Percentiles rank a stretch among this genome's conserved stretches.
These are phyloP conservation scores for Spinus olivaceus DNA, from an alignment of 2,797 vertebrate species.

Conservation along the genomic window DNA sequence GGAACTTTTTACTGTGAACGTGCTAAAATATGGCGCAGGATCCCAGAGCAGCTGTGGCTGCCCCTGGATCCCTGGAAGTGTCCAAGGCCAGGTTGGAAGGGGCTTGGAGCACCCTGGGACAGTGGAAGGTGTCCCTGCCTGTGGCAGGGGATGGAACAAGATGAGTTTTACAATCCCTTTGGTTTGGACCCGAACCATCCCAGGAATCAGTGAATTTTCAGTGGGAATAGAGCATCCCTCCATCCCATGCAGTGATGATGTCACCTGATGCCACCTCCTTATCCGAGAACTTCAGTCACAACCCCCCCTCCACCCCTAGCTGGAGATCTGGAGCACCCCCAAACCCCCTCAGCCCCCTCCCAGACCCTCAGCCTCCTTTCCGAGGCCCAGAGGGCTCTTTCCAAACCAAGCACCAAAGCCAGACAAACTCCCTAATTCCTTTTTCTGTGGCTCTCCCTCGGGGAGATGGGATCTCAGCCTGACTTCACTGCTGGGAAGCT, in stretches of 20 bases:
- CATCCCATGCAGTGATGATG: neutral
- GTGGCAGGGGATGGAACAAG: rapidly evolving
- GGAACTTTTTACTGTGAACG: neutral
- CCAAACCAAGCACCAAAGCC: rapidly evolving
- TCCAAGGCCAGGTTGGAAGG: rapidly evolving
- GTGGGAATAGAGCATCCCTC: neutral
- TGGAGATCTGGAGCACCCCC: neutral
- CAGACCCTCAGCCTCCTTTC: neutral
- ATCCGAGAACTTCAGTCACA: neutral
- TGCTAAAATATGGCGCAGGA: neutral
- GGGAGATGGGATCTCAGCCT: neutral
- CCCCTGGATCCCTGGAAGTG: neutral
- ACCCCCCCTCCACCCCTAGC: neutral
- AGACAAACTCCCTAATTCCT: neutral
- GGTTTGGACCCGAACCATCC: neutral
- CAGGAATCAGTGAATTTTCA: neutral
- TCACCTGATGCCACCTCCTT: neutral
- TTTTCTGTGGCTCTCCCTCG: rapidly evolving
- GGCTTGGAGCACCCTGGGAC: rapidly evolving
- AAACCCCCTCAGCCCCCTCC: neutral
- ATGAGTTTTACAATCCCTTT: neutral
- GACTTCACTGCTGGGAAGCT: neutral
- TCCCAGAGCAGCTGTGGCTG: neutral
- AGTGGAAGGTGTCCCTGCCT: neutral
- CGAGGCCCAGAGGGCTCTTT: neutral